A percentile compares a stretch with the other conserved stretches of the same genome.
phyloP scores from a whole-genome alignment of 2,888 invertebrate species.

The Caradrina clavipalpis region DNA sequence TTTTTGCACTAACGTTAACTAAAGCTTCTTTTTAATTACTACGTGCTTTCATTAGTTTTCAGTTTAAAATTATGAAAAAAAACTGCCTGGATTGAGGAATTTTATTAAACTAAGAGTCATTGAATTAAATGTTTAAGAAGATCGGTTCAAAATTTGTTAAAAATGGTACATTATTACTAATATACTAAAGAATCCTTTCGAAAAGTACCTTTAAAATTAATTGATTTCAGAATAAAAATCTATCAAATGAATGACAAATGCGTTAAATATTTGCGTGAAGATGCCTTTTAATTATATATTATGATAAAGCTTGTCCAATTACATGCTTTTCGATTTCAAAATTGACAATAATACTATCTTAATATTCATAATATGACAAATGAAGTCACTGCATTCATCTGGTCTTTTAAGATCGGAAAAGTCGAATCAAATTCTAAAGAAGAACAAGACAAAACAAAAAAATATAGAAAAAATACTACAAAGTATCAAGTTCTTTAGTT shows the following conservation, averaged over 20 bases:
- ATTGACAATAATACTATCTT: too few relatives aligned
- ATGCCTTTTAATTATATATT: neutral
- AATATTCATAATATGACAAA: too few relatives aligned
- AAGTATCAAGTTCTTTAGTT: conserved; percentile 1
- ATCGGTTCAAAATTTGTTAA: too few relatives aligned
- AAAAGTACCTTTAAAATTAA: too few relatives aligned
- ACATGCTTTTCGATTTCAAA: neutral
- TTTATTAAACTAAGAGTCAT: neutral
- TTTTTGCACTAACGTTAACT: conserved; percentile 47
- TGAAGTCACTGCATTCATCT: too few relatives aligned
- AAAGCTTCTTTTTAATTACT: conserved; percentile 40
- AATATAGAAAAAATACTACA: neutral
- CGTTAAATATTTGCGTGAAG: neutral
- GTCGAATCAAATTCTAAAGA: neutral
- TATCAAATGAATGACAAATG: neutral
- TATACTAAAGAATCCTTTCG: too few relatives aligned
- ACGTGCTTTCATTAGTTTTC: conserved; percentile 29
- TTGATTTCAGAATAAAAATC: neutral
- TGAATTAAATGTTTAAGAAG: neutral
- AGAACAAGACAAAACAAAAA: neutral
- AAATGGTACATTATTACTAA: too few relatives aligned
- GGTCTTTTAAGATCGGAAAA: too few relatives aligned
- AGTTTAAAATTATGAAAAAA: neutral
- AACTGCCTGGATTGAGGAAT: neutral
- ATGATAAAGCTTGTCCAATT: neutral